Evolutionary conservation across 2,113 vertebrate genomes (phyloP).

Genomic region (Vidua macroura): DNA sequence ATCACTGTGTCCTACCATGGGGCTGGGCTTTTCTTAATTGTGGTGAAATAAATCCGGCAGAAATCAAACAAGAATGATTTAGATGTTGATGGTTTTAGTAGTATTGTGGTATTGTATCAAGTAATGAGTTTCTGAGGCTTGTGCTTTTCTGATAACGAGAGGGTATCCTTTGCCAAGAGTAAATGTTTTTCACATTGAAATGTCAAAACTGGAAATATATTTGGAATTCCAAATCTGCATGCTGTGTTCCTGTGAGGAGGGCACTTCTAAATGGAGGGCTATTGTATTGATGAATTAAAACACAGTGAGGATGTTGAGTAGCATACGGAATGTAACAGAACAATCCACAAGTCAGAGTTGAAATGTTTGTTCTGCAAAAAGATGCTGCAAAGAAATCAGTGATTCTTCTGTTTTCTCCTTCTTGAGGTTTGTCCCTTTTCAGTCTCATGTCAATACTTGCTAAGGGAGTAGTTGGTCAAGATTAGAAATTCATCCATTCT

Average conservation of each 20-base stretch:
- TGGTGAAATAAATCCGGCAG: not conserved
- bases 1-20: not conserved
- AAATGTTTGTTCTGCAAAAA: not conserved
- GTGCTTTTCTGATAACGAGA: slow-evolving; percentile 15
- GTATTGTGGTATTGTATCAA: not conserved
- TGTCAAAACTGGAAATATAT: slow-evolving; percentile 9
- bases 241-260: not conserved
- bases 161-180: slow-evolving; percentile 23
- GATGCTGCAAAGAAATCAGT: not conserved
- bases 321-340: not conserved
- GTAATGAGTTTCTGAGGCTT: not conserved
- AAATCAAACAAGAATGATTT: not conserved
- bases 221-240: not conserved
- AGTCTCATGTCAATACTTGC: not conserved
- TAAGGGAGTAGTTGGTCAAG: not conserved
- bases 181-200: not conserved
- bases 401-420: not conserved
- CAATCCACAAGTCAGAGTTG: not conserved
- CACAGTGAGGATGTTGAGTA: not conserved
- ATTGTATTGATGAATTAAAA: not conserved
- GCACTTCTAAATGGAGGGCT: not conserved
- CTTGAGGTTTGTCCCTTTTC: not conserved
- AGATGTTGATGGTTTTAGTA: not conserved
- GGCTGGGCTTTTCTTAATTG: not conserved
- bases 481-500: not conserved